Evolutionary conservation across 2,797 vertebrate species (phyloP).

Genomic region (Delichon dasypus): DNA sequence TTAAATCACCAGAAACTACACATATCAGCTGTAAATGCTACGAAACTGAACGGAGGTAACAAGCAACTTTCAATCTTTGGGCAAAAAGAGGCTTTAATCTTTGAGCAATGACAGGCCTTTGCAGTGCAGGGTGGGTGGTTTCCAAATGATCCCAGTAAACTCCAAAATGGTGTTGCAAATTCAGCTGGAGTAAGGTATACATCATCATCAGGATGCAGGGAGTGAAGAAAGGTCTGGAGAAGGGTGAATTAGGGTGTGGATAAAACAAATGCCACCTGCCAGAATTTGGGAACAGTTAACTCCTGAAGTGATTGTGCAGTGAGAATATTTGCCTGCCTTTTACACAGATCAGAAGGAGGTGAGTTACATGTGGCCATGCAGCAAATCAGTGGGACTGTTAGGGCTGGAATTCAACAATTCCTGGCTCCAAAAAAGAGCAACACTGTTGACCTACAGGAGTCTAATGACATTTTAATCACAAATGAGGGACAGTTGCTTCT

Average conservation of each 20-base stretch:
- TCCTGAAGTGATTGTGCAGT: background rate
- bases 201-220: background rate
- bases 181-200: background rate
- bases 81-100: background rate
- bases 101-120: background rate
- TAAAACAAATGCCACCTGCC: background rate
- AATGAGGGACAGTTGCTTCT: constrained; percentile 31
- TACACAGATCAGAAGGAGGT: background rate
- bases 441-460: constrained; percentile 7
- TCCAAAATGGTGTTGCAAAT: background rate
- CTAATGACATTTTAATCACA: constrained; percentile 44
- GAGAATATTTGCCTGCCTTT: background rate
- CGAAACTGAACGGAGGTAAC: background rate
- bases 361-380: background rate
- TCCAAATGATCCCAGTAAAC: background rate
- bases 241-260: background rate
- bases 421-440: background rate
- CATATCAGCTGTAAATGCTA: background rate
- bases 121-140: background rate
- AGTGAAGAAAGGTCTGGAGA: background rate
- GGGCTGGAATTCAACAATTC: background rate
- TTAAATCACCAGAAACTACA: background rate
- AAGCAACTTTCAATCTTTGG: background rate
- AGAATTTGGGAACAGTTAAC: background rate
- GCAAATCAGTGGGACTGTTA: background rate